Base-by-base conservation (phyloP, 2,797 vertebrate species). In the Helarctos malayanus region DNA sequence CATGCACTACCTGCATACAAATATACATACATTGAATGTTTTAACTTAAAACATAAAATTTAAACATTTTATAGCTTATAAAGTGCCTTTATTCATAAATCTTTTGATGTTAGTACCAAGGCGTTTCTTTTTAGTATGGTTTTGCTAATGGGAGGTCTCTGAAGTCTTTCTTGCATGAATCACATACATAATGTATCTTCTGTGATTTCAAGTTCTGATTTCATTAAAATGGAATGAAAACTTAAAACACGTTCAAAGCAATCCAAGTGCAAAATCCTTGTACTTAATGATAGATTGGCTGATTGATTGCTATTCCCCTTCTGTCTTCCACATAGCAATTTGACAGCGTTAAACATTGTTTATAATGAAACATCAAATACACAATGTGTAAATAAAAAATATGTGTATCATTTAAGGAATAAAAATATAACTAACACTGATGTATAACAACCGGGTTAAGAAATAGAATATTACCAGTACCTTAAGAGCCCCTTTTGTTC, bases 161-260 rank as follows among this genome's bases (percentile, higher is more conserved):
- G 79, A 96, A 95, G 49, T 87, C n/a, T 45, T 96, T 91, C 65
- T 87, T 92, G 32, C 7, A 13, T 93, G 32, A 80, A 35, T 93
- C 63, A 76, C 57, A 87, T 89, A 75, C 47, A 84, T 85, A 89
- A 88, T n/a, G 45, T 14, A 87, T 95, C 92, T 96, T 92, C 57
- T 89, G 59, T 78, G 82, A 93, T 90, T 96, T 96, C 57, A 94
- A 68, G 71, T 84, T 95, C 88, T 38, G 54, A 38, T 89, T 83
- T 94, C 65, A 80, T 88, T 96, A 96, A 96, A 91, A 78, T 89
- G 65, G 41, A 86, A 71, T 65, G 57, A 90, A 97, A 79, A 80
- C 41, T 38, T 82, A 89, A 89, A 83, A 93, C 4, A 65, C 32
- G 63, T 79, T 41, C 32, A 93, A 89, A 94, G n/a, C 32, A 82